Base-by-base conservation (phyloP, 2,113 vertebrate genomes). In the Eublepharis macularius region DNA sequence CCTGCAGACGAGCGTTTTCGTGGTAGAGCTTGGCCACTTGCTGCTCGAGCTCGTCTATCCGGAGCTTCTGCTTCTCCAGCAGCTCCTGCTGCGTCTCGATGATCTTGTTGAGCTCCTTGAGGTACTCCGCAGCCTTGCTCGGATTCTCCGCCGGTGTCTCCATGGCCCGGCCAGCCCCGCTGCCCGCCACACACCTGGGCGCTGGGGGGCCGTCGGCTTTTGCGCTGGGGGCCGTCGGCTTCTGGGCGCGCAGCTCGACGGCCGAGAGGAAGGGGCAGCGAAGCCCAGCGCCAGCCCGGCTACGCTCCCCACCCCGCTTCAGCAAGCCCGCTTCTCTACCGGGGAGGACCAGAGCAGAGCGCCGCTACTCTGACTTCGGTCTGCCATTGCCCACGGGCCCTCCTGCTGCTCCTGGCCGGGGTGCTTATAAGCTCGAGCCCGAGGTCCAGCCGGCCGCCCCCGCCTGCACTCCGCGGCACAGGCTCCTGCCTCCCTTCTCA, bases 11-110 rank as follows among this genome's bases (percentile, higher is more conserved):
- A 84, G 93, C 96, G 77, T 98, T 98, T 84, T 98, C 97, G 76
- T 94, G 94, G 92, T 97, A 97, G 76, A 98, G 95, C 90, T 96
- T 96, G 83, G 96, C 96, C 95, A 98, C 97, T 96, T 98, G 98
- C 94, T 96, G 95, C 96, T 98, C 97, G 86, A 98, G 97, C 95
- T 98, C 97, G 4, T 98, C 97, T 21, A 98, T 98, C 79, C 98
- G 95, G 90, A 92, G 92, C 94, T 96, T 96, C 94, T 98, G 98
- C 92, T 96, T 97, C 95, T 98, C 98, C 93, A 98, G 94, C 90
- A 98, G 95, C 95, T 96, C 97, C 96, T 98, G 98, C 92, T 98
- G 98, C 69, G 97, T 97, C 95, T 98, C 97, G 63, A 98, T 98
- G 80, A 97, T 97, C 83, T 96, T 97, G 86, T 97, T 97, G 70